Conservation (phyloP, 2,797 vertebrate genomes). For the Rhinella marina region DNA sequence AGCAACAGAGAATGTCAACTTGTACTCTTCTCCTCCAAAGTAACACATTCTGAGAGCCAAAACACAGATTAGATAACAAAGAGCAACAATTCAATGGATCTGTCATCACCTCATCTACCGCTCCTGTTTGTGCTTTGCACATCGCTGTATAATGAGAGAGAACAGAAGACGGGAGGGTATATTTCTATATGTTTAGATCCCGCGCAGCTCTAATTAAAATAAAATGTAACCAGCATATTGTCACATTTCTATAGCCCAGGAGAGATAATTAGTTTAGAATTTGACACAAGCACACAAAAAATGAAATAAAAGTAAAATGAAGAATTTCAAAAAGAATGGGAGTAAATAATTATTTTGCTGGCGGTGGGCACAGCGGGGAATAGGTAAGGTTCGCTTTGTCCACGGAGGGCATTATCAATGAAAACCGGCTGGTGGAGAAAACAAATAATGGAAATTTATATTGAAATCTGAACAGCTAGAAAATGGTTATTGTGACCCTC, state of each 20-base stretch:
- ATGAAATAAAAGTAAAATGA: neutral
- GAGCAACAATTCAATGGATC: conserved; percentile 37
- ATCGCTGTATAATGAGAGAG: conserved; percentile 36
- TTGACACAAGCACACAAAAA: conserved; percentile 5
- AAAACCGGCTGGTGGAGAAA: no score
- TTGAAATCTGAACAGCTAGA: neutral
- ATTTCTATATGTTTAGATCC: conserved; percentile 42
- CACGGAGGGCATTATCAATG: neutral
- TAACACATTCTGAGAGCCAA: conserved; percentile 28
- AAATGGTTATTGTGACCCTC: neutral
- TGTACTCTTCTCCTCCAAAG: neutral
- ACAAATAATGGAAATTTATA: neutral
- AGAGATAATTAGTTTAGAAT: conserved; percentile 43
- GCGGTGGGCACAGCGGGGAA: neutral
- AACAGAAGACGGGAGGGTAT: conserved; percentile 21
- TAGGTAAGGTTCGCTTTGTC: neutral
- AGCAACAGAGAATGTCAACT: neutral
- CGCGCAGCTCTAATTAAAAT: conserved; percentile 51
- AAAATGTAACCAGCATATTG: conserved; percentile 53
- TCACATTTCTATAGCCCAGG: conserved; percentile 29
- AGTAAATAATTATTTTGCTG: neutral
- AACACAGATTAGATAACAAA: conserved; percentile 31
- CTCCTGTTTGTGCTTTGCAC: conserved; percentile 8
- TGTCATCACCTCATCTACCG: conserved; percentile 18
- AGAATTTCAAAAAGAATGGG: neutral